A percentile compares a stretch with the other conserved stretches of the same genome.
phyloP scores from a whole-genome alignment of 2,888 invertebrate genomes.

The Carterocephalus palaemon region DNA sequence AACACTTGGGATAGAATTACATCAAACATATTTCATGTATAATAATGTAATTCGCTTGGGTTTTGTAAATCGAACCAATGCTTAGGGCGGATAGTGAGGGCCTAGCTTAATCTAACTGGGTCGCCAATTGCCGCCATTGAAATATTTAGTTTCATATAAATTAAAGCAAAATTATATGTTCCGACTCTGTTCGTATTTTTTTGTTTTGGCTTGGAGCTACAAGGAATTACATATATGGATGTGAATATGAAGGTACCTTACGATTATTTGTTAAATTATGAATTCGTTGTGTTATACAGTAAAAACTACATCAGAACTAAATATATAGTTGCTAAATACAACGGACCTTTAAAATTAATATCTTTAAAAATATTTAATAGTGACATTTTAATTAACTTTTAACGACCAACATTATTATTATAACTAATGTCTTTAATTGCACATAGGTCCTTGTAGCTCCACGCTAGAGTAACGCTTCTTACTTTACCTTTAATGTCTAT shows the following conservation, averaged over 20 bases:
- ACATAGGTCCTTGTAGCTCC: conserved; percentile 29
- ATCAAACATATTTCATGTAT: neutral
- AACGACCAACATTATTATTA: neutral
- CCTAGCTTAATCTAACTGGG: conserved; percentile 23
- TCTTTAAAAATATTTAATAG: no score
- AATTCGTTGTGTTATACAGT: no score
- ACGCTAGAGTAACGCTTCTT: conserved; percentile 37
- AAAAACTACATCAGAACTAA: no score
- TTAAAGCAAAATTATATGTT: conserved; percentile 5
- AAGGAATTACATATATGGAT: no score
- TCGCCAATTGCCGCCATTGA: no score
- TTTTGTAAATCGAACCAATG: conserved; percentile 16
- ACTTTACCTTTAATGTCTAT: conserved; percentile 39
- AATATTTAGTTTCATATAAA: neutral
- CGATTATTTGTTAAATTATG: no score
- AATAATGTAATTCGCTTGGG: conserved; percentile 23
- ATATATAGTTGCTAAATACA: no score
- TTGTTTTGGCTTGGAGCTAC: conserved; percentile 20
- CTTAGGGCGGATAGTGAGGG: conserved; percentile 16
- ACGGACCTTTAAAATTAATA: no score
- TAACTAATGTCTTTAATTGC: no score
- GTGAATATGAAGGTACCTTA: no score
- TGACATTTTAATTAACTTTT: conserved; percentile 6
- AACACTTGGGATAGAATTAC: neutral
- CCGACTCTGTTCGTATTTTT: conserved; percentile 15